Evolutionary conservation across 2,888 invertebrate species (phyloP).

Genomic region (Orthosia gracilis): DNA sequence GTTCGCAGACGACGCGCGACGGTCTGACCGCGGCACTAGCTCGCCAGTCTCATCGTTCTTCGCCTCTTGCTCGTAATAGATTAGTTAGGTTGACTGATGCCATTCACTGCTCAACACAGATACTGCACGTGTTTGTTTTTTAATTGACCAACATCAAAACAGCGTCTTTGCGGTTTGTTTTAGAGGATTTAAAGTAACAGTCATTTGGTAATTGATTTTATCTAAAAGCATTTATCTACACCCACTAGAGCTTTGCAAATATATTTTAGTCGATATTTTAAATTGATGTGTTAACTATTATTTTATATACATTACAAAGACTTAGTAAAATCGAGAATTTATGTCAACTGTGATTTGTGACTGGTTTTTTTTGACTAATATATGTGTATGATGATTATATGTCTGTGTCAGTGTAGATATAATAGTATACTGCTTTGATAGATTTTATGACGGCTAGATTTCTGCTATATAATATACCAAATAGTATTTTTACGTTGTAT

Average conservation of each 20-base stretch:
- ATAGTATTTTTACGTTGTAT: slow-evolving; percentile 91
- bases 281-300: slow-evolving; percentile 85
- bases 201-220: slow-evolving; percentile 66
- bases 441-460: slow-evolving; percentile 89
- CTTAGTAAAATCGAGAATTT: slow-evolving; percentile 91
- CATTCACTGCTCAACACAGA: slow-evolving; percentile 79
- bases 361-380: slow-evolving; percentile 90
- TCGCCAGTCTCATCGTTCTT: slow-evolving; percentile 55
- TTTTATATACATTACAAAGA: slow-evolving; percentile 88
- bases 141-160: slow-evolving; percentile 69
- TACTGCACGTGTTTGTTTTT: slow-evolving; percentile 71
- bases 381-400: slow-evolving; percentile 84
- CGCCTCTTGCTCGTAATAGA: slow-evolving; percentile 52
- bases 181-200: slow-evolving; percentile 60
- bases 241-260: slow-evolving; percentile 78
- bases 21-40: slow-evolving; percentile 19
- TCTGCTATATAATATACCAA: slow-evolving; percentile 91
- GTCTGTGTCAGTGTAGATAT: slow-evolving; percentile 87
- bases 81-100: slow-evolving; percentile 73
- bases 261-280: slow-evolving; percentile 80
- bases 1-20: slow-evolving; percentile 18
- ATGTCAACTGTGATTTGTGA: slow-evolving; percentile 91
- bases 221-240: slow-evolving; percentile 85
- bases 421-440: slow-evolving; percentile 85
- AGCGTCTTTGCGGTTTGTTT: slow-evolving; percentile 58